Conservation (phyloP, 2,888 invertebrate genomes). For the Drosophila trichaetosa region DNA sequence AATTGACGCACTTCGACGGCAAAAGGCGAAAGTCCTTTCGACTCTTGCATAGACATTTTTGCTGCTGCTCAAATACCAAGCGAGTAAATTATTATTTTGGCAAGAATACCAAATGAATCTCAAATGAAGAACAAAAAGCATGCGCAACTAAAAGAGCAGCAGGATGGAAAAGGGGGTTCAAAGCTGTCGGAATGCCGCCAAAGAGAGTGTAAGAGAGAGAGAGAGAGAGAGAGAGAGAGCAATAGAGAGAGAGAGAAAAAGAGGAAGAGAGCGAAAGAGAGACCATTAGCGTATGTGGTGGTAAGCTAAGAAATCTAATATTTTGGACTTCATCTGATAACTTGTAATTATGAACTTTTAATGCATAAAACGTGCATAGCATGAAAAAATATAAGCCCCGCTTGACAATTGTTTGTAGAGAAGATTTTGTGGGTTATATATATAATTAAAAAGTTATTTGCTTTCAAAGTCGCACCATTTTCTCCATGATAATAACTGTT, state of each 20-base stretch:
- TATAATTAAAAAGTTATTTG: neutral
- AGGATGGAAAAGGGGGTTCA: slow-evolving; percentile 41
- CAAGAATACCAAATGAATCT: slow-evolving; percentile 8
- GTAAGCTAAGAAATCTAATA: neutral
- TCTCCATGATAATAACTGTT: neutral
- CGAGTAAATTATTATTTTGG: slow-evolving; percentile 15
- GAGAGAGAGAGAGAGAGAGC: neutral
- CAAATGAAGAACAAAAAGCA: neutral
- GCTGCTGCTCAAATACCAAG: slow-evolving; percentile 14
- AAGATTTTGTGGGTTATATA: neutral
- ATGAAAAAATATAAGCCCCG: neutral
- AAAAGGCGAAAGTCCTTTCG: slow-evolving; percentile 6
- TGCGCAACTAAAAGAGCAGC: slow-evolving; percentile 18
- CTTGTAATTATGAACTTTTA: neutral
- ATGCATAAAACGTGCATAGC: neutral
- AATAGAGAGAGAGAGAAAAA: neutral
- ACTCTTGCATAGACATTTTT: slow-evolving; percentile 53
- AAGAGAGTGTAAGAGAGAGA: neutral
- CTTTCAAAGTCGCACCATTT: neutral
- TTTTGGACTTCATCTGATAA: neutral
- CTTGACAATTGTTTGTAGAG: neutral
- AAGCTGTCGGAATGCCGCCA: slow-evolving; percentile 44
- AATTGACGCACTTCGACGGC: slow-evolving; percentile 22
- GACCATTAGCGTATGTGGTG: no score
- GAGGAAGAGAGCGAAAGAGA: neutral